These are phyloP conservation scores for Aythya fuligula DNA, from an alignment of 2,797 vertebrate genomes.

Conservation along the genomic window DNA sequence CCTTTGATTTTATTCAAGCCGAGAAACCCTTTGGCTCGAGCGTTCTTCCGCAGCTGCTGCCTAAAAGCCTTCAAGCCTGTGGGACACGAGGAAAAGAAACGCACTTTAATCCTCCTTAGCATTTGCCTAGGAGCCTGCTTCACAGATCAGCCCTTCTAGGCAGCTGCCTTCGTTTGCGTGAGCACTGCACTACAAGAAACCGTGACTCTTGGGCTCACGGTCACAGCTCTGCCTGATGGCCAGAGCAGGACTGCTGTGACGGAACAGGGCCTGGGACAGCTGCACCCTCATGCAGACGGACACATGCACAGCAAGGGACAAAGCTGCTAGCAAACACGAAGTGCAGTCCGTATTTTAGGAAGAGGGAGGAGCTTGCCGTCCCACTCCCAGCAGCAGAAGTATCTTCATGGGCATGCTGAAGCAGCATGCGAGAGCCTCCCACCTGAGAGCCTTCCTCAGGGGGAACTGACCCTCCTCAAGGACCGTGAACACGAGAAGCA, in stretches of 20 bases:
- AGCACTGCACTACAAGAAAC: not conserved
- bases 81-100: slow-evolving; percentile 38
- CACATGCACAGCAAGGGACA: not conserved
- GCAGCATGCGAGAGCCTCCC: not conserved
- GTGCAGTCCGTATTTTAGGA: not conserved
- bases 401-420: not conserved
- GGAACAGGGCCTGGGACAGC: not conserved
- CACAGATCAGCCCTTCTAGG: slow-evolving; percentile 1
- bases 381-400: not conserved
- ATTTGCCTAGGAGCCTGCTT: not conserved
- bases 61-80: slow-evolving; percentile 96
- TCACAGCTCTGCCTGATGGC: not conserved
- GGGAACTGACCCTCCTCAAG: not conserved
- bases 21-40: slow-evolving; percentile 91
- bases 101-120: slow-evolving; percentile 25
- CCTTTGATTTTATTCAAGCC: slow-evolving; percentile 97
- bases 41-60: slow-evolving; percentile 93
- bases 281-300: not conserved
- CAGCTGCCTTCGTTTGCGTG: not conserved
- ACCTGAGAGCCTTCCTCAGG: not conserved
- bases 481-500: not conserved
- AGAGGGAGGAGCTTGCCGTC: not conserved
- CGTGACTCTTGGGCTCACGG: rapidly evolving
- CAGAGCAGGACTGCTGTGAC: not conserved
- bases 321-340: not conserved